Conservation (phyloP, 2,113 vertebrate genomes). For the Grallaria varia region DNA sequence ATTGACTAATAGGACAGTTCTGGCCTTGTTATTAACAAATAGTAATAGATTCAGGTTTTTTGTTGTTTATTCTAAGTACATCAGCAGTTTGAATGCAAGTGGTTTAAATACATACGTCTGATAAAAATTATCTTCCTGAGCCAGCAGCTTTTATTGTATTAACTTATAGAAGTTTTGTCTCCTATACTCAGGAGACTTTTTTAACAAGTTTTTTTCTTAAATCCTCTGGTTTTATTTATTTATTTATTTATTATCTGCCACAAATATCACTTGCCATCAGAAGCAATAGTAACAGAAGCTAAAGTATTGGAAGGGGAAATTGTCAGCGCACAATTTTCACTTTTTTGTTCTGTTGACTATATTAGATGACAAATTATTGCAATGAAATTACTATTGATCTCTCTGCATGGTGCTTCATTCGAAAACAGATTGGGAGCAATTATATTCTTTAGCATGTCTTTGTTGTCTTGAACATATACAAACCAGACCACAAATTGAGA, state of each 20-base stretch:
- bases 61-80: neutral
- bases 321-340: fast-evolving
- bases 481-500: neutral
- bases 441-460: neutral
- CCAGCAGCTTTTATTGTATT: neutral
- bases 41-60: neutral
- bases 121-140: neutral
- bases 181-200: neutral
- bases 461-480: neutral
- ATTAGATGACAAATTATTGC: neutral
- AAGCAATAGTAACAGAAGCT: neutral
- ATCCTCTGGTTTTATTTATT: neutral
- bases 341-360: neutral
- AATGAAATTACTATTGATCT: neutral
- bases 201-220: neutral
- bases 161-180: neutral
- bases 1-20: neutral
- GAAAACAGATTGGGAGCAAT: neutral
- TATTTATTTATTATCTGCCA: neutral
- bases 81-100: neutral
- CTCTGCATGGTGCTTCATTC: neutral
- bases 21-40: neutral
- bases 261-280: neutral
- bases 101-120: neutral
- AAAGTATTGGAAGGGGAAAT: neutral